Evolutionary conservation across 1,140 invertebrate genomes (phyloP), one percentile per base, ranked within the genome.

Genomic region (Hycleus cichorii): DNA sequence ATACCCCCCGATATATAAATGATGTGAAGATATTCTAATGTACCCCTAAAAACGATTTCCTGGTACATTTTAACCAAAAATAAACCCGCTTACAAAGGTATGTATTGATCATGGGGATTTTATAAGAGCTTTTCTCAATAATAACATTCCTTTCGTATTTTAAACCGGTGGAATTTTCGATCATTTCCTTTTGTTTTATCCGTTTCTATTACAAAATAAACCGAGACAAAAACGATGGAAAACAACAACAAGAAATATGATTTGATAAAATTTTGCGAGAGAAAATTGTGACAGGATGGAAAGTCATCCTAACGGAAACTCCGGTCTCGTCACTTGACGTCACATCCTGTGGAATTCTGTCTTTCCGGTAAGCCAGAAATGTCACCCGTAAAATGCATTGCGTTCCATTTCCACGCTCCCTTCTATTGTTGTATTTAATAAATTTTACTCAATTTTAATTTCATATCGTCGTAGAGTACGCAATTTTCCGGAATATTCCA

Each of bases 321-420:
- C 49, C 52, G 47, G 58, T 60, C 52, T 56, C 58, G 47, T 42
- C 52, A 52, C 40, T 55, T 55, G 58, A 55, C 58, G 58, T 60
- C 58, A 60, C 43, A 24, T 60, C 58, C 58, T 24, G 39, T 60
- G 51, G 48, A 60, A 60, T 60, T 55, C 58, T 60, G 47, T 49
- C 58, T 60, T 60, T 60, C 58, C 58, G 58, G 58, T 60, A 49
- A 60, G 58, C 58, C 50, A 24, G 58, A n/a, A 60, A 49, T 56
- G 58, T 60, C 52, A 55, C 48, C 52, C 0, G 47, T 60, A 55
- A 60, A 60, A 55, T 51, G 47, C 47, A 12, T 10, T 12, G 47
- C 49, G 49, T 54, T 49, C 26, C 51, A 39, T 49, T 53, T 47
- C 4, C 26, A 32, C 39, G 25, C 18, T 32, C 18, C 47, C 56